A percentile compares a stretch with the other conserved stretches of the same genome.
Evolutionary conservation across 1,140 invertebrate species (phyloP).

Genomic region (Thalassaphorura encarpata): DNA sequence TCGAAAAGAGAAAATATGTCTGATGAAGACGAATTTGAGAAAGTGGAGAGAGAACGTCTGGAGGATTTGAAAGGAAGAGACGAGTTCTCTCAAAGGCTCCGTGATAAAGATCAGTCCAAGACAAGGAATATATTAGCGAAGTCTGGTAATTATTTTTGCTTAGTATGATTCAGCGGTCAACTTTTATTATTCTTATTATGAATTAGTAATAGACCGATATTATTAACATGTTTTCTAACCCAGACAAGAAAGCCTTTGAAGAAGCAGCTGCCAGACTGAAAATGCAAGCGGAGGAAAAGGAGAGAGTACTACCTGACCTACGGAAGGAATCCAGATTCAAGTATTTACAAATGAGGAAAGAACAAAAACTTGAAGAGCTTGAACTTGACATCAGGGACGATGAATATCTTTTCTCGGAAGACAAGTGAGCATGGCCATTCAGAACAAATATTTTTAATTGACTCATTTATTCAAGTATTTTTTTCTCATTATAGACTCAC

Average conservation of each 20-base stretch:
- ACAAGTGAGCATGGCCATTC: constrained; percentile 51
- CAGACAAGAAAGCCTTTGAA: constrained; percentile 68
- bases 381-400: constrained; percentile 94
- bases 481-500: constrained; percentile 55
- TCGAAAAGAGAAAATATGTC: not conserved
- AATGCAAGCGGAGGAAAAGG: constrained; percentile 69
- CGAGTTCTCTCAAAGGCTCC: constrained; percentile 81
- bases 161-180: too few species aligned
- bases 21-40: constrained; percentile 41
- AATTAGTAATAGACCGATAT: not conserved
- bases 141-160: constrained; percentile 39
- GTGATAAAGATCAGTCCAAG: constrained; percentile 80
- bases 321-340: constrained; percentile 82
- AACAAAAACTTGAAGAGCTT: constrained; percentile 91
- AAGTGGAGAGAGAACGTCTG: constrained; percentile 54
- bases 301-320: constrained; percentile 76
- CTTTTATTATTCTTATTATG: not conserved
- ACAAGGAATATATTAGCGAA: constrained; percentile 67
- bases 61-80: constrained; percentile 85
- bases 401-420: constrained; percentile 85
- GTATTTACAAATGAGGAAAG: constrained; percentile 91
- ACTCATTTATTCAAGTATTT: constrained; percentile 15
- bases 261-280: constrained; percentile 87
- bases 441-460: not conserved
- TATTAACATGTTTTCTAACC: constrained; percentile 32